Evolutionary conservation across 2,797 vertebrate species (phyloP), one percentile per base, ranked within the genome.

Genomic region (Dipus sagitta): DNA sequence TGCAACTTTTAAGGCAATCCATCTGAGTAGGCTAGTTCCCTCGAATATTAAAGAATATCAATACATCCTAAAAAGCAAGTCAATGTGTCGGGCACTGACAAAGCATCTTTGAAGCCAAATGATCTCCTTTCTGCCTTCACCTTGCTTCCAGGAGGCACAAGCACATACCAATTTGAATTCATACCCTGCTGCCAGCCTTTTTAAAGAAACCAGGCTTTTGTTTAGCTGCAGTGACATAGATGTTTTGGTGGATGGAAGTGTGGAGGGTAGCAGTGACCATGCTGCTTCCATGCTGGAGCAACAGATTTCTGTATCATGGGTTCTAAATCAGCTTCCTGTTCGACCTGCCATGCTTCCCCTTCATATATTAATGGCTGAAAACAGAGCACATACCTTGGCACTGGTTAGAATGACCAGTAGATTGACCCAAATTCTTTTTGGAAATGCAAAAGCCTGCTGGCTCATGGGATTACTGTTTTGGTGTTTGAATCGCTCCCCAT

Each of bases 381-480:
- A 60, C 54, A 75, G 68, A 86, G 89, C n/a, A 81, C 81, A 79
- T 85, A 83, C 77, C 77, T 58, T 47, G 74, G 80, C 81, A 23
- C 14, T 54, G 2, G 70, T 84, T 96, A 75, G 64, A 81, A 89
- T 81, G 79, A 77, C 70, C 70, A 18, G 81, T 87, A 92, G 82
- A 88, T 4, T 97, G 95, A 96, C 91, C 91, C 92, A 92, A 28
- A 96, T 96, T 94, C 86, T 91, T 96, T 93, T 54, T 77, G 88
- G 74, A 91, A 94, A 90, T 77, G 67, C 38, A 82, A 95, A 96
- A 93, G 3, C 52, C 88, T 94, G n/a, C 24, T 24, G n/a, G 91
- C 34, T 82, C 54, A 0, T 82, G 70, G 95, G 91, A 96, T 96
- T 85, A 94, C 34, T 77, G 5, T 30, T 47, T 62, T 80, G 78